Conservation (phyloP, 2,113 vertebrate species). For the Pomatostomus ruficeps region DNA sequence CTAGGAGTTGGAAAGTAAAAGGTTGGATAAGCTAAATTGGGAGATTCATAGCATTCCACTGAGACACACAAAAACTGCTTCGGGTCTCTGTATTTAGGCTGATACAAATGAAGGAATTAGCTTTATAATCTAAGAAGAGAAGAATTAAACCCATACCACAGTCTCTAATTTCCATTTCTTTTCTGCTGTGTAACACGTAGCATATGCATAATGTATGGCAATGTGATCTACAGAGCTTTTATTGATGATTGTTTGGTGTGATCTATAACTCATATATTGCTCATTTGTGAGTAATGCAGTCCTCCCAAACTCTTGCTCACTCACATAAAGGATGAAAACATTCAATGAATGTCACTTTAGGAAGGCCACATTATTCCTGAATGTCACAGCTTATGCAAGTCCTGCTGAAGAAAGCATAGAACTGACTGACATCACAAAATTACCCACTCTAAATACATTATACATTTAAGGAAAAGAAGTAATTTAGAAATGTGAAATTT, state of each 20-base stretch:
- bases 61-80: not conserved
- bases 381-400: constrained; percentile 32
- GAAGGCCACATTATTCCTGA: constrained; percentile 1
- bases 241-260: constrained; percentile 33
- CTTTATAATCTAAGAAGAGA: not conserved
- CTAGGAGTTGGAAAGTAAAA: not conserved
- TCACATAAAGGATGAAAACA: not conserved
- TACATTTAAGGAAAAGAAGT: not conserved
- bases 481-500: not conserved
- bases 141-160: not conserved
- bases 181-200: not conserved
- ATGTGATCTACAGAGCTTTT: not conserved
- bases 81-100: not conserved
- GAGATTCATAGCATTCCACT: not conserved
- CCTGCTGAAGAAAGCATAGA: not conserved
- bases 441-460: not conserved
- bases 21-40: not conserved
- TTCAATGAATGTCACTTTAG: not conserved
- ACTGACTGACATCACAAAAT: not conserved
- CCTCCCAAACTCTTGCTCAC: constrained; percentile 21
- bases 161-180: not conserved
- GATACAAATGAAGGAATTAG: not conserved
- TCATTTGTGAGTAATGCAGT: constrained; percentile 46
- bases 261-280: constrained; percentile 33
- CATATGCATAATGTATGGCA: constrained; percentile 25